Evolutionary conservation across 64 coral and sea anemone species (phyloP).

Genomic region (Catalaphyllia jardinei): DNA sequence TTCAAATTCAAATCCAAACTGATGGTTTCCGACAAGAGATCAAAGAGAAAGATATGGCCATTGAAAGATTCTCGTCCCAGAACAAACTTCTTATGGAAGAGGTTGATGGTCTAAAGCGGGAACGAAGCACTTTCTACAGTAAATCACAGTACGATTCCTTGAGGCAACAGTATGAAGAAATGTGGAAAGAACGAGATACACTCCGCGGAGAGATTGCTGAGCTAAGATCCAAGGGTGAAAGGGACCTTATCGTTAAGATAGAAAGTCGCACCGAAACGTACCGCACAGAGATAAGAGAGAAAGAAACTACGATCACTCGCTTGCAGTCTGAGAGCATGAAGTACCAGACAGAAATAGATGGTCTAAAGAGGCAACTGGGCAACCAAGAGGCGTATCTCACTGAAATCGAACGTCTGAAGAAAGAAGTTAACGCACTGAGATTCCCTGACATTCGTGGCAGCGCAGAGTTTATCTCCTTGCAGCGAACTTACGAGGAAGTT

Average conservation of each 20-base stretch:
- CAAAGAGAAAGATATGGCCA: conserved; percentile 46
- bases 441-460: conserved; percentile 33
- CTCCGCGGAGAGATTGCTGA: conserved; percentile 40
- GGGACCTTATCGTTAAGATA: conserved; percentile 35
- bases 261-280: conserved; percentile 58
- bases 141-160: background rate
- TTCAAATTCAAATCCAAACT: conserved; percentile 21
- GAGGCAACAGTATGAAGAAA: conserved; percentile 16
- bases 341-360: conserved; percentile 1
- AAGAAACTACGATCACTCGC: conserved; percentile 31
- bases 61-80: conserved; percentile 43
- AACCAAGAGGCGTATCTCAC: background rate
- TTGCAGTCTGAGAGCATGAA: background rate
- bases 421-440: conserved; percentile 25
- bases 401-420: background rate
- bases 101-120: conserved; percentile 6
- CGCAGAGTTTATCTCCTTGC: conserved; percentile 43
- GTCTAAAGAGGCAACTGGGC: conserved; percentile 1
- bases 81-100: conserved; percentile 5
- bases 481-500: conserved; percentile 23
- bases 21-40: conserved; percentile 45
- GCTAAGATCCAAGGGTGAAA: conserved; percentile 32
- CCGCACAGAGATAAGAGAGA: conserved; percentile 54
- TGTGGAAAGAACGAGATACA: conserved; percentile 38
- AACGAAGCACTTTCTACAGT: background rate